Base-by-base conservation (phyloP, 2,797 vertebrate genomes). In the Neomorphus geoffroyi region DNA sequence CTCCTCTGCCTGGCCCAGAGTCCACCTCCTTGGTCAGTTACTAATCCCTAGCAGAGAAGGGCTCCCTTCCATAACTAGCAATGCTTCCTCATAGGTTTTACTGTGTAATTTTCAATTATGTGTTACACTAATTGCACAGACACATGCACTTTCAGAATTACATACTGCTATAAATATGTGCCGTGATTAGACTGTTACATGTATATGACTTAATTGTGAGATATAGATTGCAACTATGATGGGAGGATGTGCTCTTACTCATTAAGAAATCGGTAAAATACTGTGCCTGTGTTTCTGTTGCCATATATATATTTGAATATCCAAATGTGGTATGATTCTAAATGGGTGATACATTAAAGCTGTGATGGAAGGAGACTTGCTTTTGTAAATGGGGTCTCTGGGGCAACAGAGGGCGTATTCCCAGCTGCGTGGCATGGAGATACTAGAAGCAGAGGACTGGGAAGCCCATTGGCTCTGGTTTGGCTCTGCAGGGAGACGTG, bases 381-480 rank as follows among this genome's bases (percentile, higher is more conserved):
- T 53, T 33, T 65, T 41, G 21, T 66, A n/a, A 74, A 33, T 32
- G 37, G 3, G 2, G 13, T 70, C 26, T 79, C 13, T 41, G 35
- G 26, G 23, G 22, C 32, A 58, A 4, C 18, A 1, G 0, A 4
- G 4, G 23, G 7, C 22, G 0, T 58, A 28, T 41, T 90, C 46
- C 57, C 58, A 64, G 21, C 18, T 75, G 10, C 19, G 4, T 22
- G 33, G 16, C 12, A 10, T 71, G 35, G 17, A 50, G 14, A 10
- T 60, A 30, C 0, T 1, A 33, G 51, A 74, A 72, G 46, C 33
- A 26, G 7, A 57, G 53, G 14, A 30, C 3, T 23, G 7, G 18
- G 13, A 5, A 1, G 1, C 6, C 27, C 45, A 65, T 75, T 0
- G 0, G 19, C 24, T 64, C 48, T 80, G 27, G 10, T 39, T 70